phyloP scores from a whole-genome alignment of 2,888 invertebrate species.

The Aleiodes testaceus region DNA sequence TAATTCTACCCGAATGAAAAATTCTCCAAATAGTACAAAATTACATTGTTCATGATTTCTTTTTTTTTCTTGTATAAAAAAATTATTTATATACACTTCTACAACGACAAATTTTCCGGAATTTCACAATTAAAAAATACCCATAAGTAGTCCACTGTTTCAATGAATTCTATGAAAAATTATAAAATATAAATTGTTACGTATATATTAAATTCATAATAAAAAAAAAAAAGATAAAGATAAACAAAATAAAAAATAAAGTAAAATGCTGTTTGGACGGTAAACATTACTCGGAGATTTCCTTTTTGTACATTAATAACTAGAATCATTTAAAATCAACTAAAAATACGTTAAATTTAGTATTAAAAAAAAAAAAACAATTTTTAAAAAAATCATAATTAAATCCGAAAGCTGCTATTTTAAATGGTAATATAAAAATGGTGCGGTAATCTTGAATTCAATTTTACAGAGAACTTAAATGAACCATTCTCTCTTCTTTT shows the following conservation, averaged over 20 bases:
- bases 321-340: constrained; percentile 3
- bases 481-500: constrained; percentile 95
- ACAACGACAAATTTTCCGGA: background rate
- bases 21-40: constrained; percentile 20
- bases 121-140: background rate
- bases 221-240: background rate
- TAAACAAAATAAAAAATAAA: constrained; percentile 26
- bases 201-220: constrained; percentile 28
- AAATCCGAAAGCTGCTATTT: background rate
- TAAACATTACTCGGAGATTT: constrained; percentile 28
- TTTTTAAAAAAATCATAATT: background rate
- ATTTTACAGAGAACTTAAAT: constrained; percentile 76
- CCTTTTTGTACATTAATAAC: constrained; percentile 27
- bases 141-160: constrained; percentile 4
- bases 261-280: constrained; percentile 30
- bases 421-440: too few relatives aligned
- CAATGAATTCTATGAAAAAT: background rate
- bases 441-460: too few relatives aligned
- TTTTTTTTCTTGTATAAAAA: constrained; percentile 8
- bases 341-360: constrained; percentile 2
- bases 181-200: constrained; percentile 6
- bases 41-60: background rate
- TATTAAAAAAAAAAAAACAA: background rate
- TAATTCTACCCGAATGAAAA: constrained; percentile 15
- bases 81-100: constrained; percentile 16